These are phyloP conservation scores for Sardina pilchardus DNA, from an alignment of 2,113 vertebrate genomes.

Conservation along the genomic window DNA sequence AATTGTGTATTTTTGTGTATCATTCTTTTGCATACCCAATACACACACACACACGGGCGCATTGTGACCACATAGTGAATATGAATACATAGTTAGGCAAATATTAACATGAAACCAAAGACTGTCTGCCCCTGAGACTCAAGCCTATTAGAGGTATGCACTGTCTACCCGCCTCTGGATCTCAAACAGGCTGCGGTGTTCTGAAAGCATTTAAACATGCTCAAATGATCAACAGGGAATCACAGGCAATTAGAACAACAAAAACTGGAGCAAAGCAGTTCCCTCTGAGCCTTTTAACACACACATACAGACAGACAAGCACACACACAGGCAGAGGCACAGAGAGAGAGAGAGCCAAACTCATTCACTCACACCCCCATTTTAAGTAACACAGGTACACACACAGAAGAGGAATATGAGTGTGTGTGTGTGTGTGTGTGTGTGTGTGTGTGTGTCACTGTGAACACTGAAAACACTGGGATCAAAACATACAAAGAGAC, in stretches of 20 bases:
- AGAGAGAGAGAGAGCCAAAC: background rate
- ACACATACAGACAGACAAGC: background rate
- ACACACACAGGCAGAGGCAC: background rate
- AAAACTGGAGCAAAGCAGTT: slow-evolving; percentile 9
- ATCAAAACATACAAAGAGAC: background rate
- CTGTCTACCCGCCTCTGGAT: background rate
- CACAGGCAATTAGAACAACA: slow-evolving; percentile 5
- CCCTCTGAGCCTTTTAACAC: background rate
- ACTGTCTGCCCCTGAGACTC: background rate
- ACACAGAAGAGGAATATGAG: background rate
- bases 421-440: background rate
- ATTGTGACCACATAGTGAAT: no score
- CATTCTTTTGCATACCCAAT: no score
- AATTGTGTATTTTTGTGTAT: no score
- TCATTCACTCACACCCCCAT: no score
- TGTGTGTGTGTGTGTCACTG: background rate
- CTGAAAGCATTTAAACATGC: background rate
- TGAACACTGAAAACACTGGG: background rate
- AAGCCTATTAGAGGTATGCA: background rate
- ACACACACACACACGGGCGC: no score
- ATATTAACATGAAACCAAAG: no score
- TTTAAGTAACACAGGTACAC: no score
- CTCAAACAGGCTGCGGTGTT: background rate
- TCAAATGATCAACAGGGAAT: slow-evolving; percentile 9
- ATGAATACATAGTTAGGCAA: no score